Conservation (phyloP, 2,113 vertebrate species). For the Menura novaehollandiae region DNA sequence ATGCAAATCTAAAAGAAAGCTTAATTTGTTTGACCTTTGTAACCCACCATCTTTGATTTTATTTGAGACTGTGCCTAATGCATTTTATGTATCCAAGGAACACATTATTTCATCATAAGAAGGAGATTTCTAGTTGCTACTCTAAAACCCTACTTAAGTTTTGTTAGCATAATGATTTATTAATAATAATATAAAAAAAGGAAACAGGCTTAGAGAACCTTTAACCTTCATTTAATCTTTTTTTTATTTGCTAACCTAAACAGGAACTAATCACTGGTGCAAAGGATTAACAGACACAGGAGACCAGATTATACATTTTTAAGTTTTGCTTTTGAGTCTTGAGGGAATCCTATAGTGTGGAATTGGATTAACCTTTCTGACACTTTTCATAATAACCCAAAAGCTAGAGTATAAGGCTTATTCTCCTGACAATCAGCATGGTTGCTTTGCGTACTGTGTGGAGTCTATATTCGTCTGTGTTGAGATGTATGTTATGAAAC, state of each 20-base stretch:
- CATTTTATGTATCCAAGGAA: slow-evolving; percentile 42
- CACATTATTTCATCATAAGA: slow-evolving; percentile 26
- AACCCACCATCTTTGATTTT: slow-evolving; percentile 60
- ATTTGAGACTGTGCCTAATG: slow-evolving; percentile 63
- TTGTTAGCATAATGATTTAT: slow-evolving; percentile 52
- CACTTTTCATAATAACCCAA: slow-evolving; percentile 58
- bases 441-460: neutral
- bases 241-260: slow-evolving; percentile 69
- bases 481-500: neutral
- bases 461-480: neutral
- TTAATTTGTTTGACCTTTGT: slow-evolving; percentile 68
- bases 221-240: slow-evolving; percentile 63
- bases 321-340: slow-evolving; percentile 67
- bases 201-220: slow-evolving; percentile 44
- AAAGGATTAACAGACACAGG: slow-evolving; percentile 68
- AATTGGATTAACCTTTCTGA: slow-evolving; percentile 72
- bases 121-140: slow-evolving; percentile 25
- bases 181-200: neutral
- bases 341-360: slow-evolving; percentile 47
- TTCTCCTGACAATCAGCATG: neutral
- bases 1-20: slow-evolving; percentile 61
- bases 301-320: slow-evolving; percentile 69
- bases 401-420: slow-evolving; percentile 36
- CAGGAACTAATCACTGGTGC: slow-evolving; percentile 65
- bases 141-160: slow-evolving; percentile 45